Conservation (phyloP, 1,140 invertebrate genomes). For the Drosophila pandora region DNA sequence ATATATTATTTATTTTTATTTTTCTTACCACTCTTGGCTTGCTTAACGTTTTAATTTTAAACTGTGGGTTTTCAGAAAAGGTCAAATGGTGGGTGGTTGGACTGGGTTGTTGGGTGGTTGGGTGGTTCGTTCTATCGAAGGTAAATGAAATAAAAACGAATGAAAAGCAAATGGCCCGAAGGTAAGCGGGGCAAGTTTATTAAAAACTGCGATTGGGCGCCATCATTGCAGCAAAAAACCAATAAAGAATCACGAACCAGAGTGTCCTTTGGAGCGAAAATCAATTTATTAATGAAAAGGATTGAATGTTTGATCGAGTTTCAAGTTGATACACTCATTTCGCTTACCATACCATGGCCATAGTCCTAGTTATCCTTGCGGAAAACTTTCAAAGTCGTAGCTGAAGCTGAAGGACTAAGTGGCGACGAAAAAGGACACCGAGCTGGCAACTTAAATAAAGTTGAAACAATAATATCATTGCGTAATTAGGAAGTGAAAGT, state of each 20-base stretch:
- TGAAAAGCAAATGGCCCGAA: slow-evolving; percentile 16
- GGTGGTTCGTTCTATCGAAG: slow-evolving; percentile 18
- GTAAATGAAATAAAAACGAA: not conserved
- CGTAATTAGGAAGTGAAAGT: slow-evolving; percentile 25
- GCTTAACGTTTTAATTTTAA: slow-evolving; percentile 45
- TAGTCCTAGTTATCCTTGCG: not conserved
- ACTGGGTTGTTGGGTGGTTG: not conserved
- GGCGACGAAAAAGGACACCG: not conserved
- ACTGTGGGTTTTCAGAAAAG: slow-evolving; percentile 20
- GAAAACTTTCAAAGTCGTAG: not conserved
- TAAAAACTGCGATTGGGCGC: slow-evolving; percentile 41
- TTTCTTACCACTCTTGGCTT: slow-evolving; percentile 10
- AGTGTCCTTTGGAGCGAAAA: not conserved
- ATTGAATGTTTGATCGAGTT: not conserved
- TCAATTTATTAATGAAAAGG: not conserved
- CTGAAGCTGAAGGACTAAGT: not conserved
- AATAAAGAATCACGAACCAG: slow-evolving; percentile 18
- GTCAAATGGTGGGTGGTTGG: slow-evolving; percentile 16
- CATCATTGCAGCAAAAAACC: slow-evolving; percentile 26
- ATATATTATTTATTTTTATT: not conserved
- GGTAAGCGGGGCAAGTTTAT: slow-evolving; percentile 60
- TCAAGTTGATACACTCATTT: not conserved
- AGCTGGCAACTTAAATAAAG: not conserved
- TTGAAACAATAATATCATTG: slow-evolving; percentile 24
- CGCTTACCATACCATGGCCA: not conserved